These are phyloP conservation scores for Epistrophe eligans DNA, from an alignment of 2,888 invertebrate genomes.

Conservation along the genomic window DNA sequence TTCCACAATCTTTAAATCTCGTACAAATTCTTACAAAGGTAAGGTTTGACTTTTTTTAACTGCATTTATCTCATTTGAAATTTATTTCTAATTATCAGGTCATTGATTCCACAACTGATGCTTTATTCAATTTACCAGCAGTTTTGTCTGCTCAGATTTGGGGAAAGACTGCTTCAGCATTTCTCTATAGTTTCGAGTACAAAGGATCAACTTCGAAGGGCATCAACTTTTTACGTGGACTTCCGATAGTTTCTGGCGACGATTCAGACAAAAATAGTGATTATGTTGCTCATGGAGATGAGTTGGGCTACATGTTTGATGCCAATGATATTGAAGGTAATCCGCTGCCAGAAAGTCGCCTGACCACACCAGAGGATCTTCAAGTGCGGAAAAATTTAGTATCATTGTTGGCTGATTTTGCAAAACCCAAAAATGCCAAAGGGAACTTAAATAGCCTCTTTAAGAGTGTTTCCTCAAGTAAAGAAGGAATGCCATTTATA, in stretches of 20 bases:
- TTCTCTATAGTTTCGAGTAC: conserved; percentile 91
- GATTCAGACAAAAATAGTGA: conserved; percentile 82
- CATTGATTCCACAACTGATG: conserved; percentile 86
- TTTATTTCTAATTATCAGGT: conserved; percentile 77
- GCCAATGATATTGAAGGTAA: conserved; percentile 87
- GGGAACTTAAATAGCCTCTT: conserved; percentile 79
- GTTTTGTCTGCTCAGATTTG: conserved; percentile 89
- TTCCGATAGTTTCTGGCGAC: conserved; percentile 85
- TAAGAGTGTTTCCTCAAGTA: conserved; percentile 81
- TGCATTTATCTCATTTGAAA: not conserved
- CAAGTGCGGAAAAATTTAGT: conserved; percentile 88
- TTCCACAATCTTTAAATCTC: conserved; percentile 80
- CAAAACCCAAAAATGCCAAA: conserved; percentile 79
- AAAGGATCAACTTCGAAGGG: conserved; percentile 86
- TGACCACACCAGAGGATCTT: conserved; percentile 85
- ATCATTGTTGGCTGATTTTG: conserved; percentile 88
- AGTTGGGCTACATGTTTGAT: conserved; percentile 89
- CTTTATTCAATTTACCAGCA: conserved; percentile 91
- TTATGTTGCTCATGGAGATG: conserved; percentile 88
- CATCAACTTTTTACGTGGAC: conserved; percentile 87
- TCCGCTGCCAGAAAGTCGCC: conserved; percentile 83
- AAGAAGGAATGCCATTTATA: conserved; percentile 85
- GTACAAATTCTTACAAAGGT: conserved; percentile 81
- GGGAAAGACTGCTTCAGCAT: conserved; percentile 87
- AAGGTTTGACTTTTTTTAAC: not conserved